phyloP scores from a whole-genome alignment of 2,888 invertebrate species.

The Trachelus troglodyta region DNA sequence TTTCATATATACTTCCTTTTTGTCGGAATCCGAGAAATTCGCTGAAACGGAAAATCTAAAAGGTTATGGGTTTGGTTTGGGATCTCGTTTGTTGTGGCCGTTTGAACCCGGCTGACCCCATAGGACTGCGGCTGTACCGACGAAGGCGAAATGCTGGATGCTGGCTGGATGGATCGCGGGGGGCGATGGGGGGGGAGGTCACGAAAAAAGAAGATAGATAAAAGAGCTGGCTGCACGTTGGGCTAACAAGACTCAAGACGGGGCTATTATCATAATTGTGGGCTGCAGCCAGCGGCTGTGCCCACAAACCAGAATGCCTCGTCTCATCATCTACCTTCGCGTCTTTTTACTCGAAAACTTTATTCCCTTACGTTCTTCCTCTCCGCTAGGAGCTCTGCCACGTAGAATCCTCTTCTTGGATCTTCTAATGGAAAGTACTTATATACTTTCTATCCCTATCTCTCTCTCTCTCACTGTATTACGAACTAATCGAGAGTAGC shows the following conservation, averaged over 20 bases:
- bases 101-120: slow-evolving; percentile 36
- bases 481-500: neutral
- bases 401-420: slow-evolving; percentile 12
- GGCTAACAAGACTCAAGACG: slow-evolving; percentile 62
- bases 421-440: neutral
- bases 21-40: slow-evolving; percentile 1
- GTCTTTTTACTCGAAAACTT: slow-evolving; percentile 45
- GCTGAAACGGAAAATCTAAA: slow-evolving; percentile 21
- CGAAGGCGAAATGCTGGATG: neutral
- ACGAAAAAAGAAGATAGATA: slow-evolving; percentile 51
- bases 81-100: slow-evolving; percentile 29
- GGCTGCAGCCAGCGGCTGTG: slow-evolving; percentile 64
- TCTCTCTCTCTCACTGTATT: slow-evolving; percentile 4
- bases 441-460: neutral
- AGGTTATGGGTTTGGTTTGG: neutral
- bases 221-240: slow-evolving; percentile 59
- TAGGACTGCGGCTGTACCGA: neutral
- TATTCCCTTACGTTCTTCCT: slow-evolving; percentile 39
- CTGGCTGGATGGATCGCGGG: slow-evolving; percentile 22
- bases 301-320: slow-evolving; percentile 66
- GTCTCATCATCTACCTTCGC: slow-evolving; percentile 54
- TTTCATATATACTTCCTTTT: neutral
- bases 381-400: slow-evolving; percentile 11
- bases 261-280: slow-evolving; percentile 66
- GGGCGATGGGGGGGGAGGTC: slow-evolving; percentile 17